These are phyloP conservation scores for Leucophenga varia DNA, from an alignment of 1,140 invertebrate genomes.

Conservation along the genomic window DNA sequence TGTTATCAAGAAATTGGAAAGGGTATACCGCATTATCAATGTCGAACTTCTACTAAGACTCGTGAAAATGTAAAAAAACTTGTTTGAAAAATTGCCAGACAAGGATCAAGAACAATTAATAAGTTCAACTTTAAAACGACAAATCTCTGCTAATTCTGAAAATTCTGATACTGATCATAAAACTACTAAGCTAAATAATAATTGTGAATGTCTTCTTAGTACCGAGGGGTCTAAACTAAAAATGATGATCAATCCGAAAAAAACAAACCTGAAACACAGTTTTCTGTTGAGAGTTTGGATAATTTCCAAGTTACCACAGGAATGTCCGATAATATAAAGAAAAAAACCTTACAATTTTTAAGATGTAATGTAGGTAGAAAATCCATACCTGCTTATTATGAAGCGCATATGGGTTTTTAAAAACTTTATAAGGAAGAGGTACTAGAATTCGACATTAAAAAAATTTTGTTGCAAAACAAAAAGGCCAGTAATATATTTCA, in stretches of 20 bases:
- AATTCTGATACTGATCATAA: too few species aligned
- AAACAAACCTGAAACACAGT: background rate
- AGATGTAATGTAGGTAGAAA: background rate
- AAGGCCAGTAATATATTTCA: too few species aligned
- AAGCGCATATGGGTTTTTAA: background rate
- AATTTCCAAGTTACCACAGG: background rate
- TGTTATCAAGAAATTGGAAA: too few species aligned
- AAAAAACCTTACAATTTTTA: background rate
- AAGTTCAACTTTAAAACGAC: background rate
- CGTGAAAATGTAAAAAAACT: background rate
- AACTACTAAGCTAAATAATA: too few species aligned
- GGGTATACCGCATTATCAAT: too few species aligned
- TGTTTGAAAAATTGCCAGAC: background rate
- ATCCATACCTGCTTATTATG: background rate
- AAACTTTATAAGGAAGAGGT: background rate
- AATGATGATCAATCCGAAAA: background rate
- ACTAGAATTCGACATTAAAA: background rate
- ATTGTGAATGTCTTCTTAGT: background rate
- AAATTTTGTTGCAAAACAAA: background rate
- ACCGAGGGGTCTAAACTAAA: background rate
- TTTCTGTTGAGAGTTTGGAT: background rate
- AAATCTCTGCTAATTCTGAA: background rate
- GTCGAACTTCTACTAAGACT: background rate
- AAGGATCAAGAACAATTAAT: background rate
- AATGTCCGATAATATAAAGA: background rate